A percentile compares a stretch with the other conserved stretches of the same genome.
Evolutionary conservation across 2,113 vertebrate genomes (phyloP).

Genomic region (Amblyornis subalaris): DNA sequence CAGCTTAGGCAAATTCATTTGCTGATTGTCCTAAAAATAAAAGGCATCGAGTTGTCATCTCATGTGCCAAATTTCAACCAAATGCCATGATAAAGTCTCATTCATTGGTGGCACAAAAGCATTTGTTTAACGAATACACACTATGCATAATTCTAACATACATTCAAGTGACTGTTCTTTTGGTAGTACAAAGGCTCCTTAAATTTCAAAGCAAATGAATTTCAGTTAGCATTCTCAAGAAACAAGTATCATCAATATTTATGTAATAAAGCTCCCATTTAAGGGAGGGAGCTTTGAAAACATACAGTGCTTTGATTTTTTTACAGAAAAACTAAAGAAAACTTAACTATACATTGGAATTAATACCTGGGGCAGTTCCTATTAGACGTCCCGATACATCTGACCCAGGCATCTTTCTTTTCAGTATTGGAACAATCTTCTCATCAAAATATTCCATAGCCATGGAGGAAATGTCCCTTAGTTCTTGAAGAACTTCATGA

Average conservation of each 20-base stretch:
- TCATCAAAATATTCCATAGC: constrained; percentile 99
- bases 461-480: constrained; percentile 98
- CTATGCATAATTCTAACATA: constrained; percentile 9
- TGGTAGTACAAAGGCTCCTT: constrained; percentile 34
- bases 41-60: neutral
- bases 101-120: constrained; percentile 41
- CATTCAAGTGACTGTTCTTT: constrained; percentile 40
- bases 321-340: constrained; percentile 4
- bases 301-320: neutral
- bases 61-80: constrained; percentile 8
- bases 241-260: constrained; percentile 11
- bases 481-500: constrained; percentile 95
- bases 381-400: constrained; percentile 96
- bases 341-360: neutral
- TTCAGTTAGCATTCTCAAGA: constrained; percentile 20
- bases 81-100: constrained; percentile 10
- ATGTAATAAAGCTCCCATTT: neutral
- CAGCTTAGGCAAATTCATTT: neutral
- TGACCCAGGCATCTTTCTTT: constrained; percentile 94
- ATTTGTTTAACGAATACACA: constrained; percentile 4
- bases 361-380: constrained; percentile 90
- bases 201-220: constrained; percentile 35
- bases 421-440: constrained; percentile 97
- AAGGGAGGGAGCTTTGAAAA: neutral
- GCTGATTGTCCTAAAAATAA: neutral